These are phyloP conservation scores for Oryzias celebensis DNA, from an alignment of 2,113 vertebrate genomes.

Conservation along the genomic window DNA sequence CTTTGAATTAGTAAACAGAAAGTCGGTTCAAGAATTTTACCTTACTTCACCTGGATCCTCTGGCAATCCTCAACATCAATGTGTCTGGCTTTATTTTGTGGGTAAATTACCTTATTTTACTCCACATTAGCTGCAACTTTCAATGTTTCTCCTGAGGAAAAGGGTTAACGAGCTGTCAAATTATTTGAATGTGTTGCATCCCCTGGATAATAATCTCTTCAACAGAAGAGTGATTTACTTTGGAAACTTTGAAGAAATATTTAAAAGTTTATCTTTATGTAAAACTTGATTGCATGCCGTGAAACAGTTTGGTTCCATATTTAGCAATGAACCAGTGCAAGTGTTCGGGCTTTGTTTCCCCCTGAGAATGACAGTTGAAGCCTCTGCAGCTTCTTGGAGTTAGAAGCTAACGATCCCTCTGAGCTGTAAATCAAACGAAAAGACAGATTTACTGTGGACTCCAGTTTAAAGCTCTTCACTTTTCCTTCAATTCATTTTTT, in stretches of 20 bases:
- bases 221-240: neutral
- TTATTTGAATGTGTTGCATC: too few relatives aligned
- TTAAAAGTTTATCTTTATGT: slow-evolving; percentile 4
- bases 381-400: slow-evolving; percentile 51
- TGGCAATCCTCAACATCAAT: too few relatives aligned
- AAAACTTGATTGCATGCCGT: slow-evolving; percentile 19
- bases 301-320: slow-evolving; percentile 3
- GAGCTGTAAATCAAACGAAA: slow-evolving; percentile 37
- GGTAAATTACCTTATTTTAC: too few relatives aligned
- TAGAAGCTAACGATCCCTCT: slow-evolving; percentile 35
- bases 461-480: slow-evolving; percentile 2
- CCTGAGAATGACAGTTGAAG: slow-evolving; percentile 10
- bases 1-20: too few relatives aligned
- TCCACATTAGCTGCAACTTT: too few relatives aligned
- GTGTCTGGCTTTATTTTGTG: too few relatives aligned
- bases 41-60: too few relatives aligned
- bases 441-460: slow-evolving; percentile 45
- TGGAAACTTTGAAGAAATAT: neutral
- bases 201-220: neutral
- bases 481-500: neutral
- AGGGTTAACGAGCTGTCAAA: too few relatives aligned
- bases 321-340: slow-evolving; percentile 22
- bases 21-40: too few relatives aligned
- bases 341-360: slow-evolving; percentile 33
- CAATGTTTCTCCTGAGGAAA: too few relatives aligned